Base-by-base conservation (phyloP, 2,113 vertebrate species). In the Isurus oxyrinchus region DNA sequence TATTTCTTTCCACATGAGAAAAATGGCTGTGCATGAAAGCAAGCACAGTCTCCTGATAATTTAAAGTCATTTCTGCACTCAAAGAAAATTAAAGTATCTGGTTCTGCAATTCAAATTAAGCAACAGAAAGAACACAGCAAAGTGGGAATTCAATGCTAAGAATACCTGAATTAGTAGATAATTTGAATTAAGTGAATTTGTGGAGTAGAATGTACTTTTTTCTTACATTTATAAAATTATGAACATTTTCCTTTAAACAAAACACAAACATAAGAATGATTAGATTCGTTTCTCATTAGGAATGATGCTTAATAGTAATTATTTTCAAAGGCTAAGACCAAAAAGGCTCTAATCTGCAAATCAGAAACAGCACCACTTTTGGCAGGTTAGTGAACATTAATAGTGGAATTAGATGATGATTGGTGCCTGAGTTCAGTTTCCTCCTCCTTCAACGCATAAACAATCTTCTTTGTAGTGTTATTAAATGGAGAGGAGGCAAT, bases 31-130 rank as follows among this genome's bases (percentile, higher is more conserved):
- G 66, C 59, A 31, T 53, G 94, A 72, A 72, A 95, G 94, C 55
- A 72, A 94, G 90, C n/a, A 53, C 23, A 27, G 59, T 94, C 59
- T 94, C 90, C 90, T 63, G 35, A 94, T 94, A 94, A 94, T 94
- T 94, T 94, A 63, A 93, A 93, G 90, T n/a, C 19, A 23, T 63
- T 94, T 94, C n/a, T 94, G 35, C 57, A 40, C 35, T 40, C 4
- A 40, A 63, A 61, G n/a, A 66, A 94, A 57, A 31, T 44, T 63
- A 66, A 94, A 63, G 59, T 21, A 84, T 84, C 14, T 40, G 49
- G 40, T 21, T n/a, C 61, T 94, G 90, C 90, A 63, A 66, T 94
- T 94, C 59, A 94, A 94, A 94, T 94, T 63, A 66, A 94, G 2
- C 35, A 63, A 94, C 35, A 94, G 40, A 94, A 66, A 94, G 63